These are phyloP conservation scores for Saguinus midas DNA, from an alignment of 2,113 vertebrate species.

Conservation along the genomic window DNA sequence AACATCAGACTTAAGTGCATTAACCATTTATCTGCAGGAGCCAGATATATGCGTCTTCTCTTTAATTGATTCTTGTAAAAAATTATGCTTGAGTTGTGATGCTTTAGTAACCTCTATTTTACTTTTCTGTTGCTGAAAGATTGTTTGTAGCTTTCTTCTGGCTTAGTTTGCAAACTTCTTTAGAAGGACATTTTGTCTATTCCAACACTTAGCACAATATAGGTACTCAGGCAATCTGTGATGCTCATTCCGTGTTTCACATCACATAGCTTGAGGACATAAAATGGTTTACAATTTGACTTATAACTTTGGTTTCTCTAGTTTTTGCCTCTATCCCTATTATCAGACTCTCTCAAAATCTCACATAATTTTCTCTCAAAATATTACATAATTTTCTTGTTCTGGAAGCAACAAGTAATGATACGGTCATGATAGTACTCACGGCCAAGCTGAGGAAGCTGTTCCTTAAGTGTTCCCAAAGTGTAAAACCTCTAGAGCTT, in stretches of 20 bases:
- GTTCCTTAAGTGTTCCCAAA: fast-evolving
- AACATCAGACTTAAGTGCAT: constrained; percentile 30
- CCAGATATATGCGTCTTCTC: neutral
- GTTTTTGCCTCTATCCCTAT: neutral
- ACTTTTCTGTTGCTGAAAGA: neutral
- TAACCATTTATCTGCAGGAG: constrained; percentile 6
- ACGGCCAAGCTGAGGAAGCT: neutral
- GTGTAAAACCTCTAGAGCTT: fast-evolving
- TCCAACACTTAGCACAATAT: neutral
- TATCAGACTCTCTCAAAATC: neutral
- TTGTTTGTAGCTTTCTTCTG: neutral
- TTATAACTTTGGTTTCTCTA: neutral
- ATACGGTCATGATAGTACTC: neutral
- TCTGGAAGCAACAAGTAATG: neutral
- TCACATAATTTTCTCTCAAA: neutral
- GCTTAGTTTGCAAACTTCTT: neutral
- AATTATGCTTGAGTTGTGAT: neutral
- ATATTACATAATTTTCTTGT: neutral
- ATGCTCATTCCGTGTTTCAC: neutral
- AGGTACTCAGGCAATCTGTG: neutral
- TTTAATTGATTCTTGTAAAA: neutral
- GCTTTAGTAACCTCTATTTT: neutral
- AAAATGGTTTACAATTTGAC: neutral
- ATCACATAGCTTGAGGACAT: neutral
- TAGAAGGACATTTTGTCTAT: neutral